Conservation (phyloP, 2,797 vertebrate species). For the Ctenopoma multispine region DNA sequence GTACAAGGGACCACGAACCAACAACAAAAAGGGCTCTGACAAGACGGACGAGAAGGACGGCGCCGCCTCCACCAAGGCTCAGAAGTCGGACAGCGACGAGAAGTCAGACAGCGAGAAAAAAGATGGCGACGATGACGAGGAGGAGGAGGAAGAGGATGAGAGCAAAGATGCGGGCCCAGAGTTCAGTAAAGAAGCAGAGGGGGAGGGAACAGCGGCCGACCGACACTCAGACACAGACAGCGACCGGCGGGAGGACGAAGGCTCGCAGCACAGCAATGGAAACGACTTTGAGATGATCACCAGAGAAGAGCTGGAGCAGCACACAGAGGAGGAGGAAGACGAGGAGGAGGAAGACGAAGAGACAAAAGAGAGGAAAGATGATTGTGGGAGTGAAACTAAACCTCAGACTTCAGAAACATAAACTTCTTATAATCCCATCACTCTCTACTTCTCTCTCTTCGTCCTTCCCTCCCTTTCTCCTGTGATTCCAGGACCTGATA, state of each 20-base stretch:
- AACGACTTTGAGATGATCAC: constrained; percentile 99
- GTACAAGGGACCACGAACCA: constrained; percentile 94
- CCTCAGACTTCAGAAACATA: constrained; percentile 90
- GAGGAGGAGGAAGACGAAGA: constrained; percentile 86
- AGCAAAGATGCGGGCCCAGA: constrained; percentile 75
- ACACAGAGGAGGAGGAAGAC: constrained; percentile 92
- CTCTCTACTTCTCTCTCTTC: constrained; percentile 51
- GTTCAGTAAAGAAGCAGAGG: constrained; percentile 77
- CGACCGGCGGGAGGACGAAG: constrained; percentile 95
- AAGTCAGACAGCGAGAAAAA: constrained; percentile 96
- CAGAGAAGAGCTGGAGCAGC: constrained; percentile 98
- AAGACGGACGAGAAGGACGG: constrained; percentile 77
- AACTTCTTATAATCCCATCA: constrained; percentile 74
- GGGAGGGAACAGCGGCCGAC: constrained; percentile 83
- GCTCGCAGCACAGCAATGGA: constrained; percentile 98
- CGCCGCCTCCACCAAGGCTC: constrained; percentile 82
- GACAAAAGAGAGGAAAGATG: constrained; percentile 79
- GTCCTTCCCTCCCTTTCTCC: constrained; percentile 48
- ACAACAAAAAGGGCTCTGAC: constrained; percentile 88
- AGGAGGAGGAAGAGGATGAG: constrained; percentile 83
- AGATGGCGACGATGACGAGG: constrained; percentile 83
- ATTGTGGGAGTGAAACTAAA: constrained; percentile 78
- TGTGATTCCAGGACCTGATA: constrained; percentile 74
- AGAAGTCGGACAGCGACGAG: constrained; percentile 93
- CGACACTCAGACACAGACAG: constrained; percentile 95